Conservation (phyloP, 2,797 vertebrate species). For the Thamnophis elegans region DNA sequence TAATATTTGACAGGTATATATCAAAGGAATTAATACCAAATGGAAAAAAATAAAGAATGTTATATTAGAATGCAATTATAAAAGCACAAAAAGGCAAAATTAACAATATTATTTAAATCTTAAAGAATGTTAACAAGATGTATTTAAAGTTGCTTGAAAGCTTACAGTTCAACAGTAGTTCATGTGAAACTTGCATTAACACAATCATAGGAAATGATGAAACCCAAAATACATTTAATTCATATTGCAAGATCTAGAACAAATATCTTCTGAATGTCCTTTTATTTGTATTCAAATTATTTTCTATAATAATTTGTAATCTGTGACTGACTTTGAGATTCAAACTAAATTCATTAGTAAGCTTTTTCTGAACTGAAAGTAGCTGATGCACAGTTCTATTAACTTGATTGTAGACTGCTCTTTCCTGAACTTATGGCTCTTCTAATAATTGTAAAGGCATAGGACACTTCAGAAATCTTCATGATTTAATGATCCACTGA, state of each 20-base stretch:
- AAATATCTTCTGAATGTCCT: slow-evolving; percentile 69
- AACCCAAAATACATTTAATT: slow-evolving; percentile 79
- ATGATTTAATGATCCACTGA: background rate
- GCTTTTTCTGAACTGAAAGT: slow-evolving; percentile 8
- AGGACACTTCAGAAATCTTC: background rate
- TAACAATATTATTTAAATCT: slow-evolving; percentile 26
- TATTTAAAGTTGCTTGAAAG: slow-evolving; percentile 52
- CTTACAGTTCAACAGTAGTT: slow-evolving; percentile 43
- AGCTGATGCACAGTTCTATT: background rate
- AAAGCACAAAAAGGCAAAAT: slow-evolving; percentile 35
- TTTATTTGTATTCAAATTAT: slow-evolving; percentile 78
- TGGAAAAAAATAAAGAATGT: slow-evolving; percentile 19
- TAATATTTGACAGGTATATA: background rate
- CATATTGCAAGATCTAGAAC: slow-evolving; percentile 69
- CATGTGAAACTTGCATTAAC: slow-evolving; percentile 70
- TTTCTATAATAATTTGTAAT: slow-evolving; percentile 73
- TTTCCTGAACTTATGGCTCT: background rate
- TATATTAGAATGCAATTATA: slow-evolving; percentile 24
- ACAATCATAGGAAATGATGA: slow-evolving; percentile 68
- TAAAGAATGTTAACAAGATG: background rate
- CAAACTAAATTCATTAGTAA: slow-evolving; percentile 56
- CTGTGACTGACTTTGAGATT: slow-evolving; percentile 68
- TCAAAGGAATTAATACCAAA: slow-evolving; percentile 3
- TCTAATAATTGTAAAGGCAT: background rate
- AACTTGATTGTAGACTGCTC: background rate